These are phyloP conservation scores for Chelon labrosus DNA, from an alignment of 2,797 vertebrate genomes.

Conservation along the genomic window DNA sequence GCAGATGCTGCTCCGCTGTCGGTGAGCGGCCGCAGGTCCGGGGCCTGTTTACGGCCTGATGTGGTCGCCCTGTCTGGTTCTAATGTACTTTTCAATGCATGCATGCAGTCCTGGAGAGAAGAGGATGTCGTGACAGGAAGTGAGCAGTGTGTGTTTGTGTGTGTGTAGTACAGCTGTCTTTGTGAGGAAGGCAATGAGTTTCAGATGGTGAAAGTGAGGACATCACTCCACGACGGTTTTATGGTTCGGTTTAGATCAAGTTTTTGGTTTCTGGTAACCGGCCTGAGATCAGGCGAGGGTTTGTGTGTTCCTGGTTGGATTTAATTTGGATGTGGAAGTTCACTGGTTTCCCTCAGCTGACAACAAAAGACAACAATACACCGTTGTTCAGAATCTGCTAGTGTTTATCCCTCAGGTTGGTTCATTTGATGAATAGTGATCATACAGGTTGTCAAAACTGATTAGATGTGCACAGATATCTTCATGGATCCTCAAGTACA, in stretches of 20 bases:
- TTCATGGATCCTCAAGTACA: too few relatives aligned
- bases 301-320: background rate
- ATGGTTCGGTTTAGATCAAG: background rate
- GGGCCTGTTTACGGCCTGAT: conserved; percentile 73
- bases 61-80: conserved; percentile 77
- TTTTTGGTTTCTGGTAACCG: background rate
- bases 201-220: conserved; percentile 9
- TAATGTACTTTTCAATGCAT: conserved; percentile 76
- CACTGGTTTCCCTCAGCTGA: background rate
- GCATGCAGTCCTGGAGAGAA: conserved; percentile 61
- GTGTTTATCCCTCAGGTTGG: too few relatives aligned
- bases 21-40: conserved; percentile 68
- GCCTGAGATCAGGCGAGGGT: background rate
- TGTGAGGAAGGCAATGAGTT: conserved; percentile 4
- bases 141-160: background rate
- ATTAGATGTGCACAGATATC: too few relatives aligned
- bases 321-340: background rate
- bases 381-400: too few relatives aligned
- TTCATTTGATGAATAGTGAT: too few relatives aligned
- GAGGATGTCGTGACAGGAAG: conserved; percentile 53
- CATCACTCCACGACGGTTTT: background rate
- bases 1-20: conserved; percentile 65
- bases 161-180: background rate
- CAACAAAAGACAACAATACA: background rate
- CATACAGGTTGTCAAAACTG: too few relatives aligned